Conservation (phyloP, 1,140 invertebrate genomes). For the Aleiodes sp. region DNA sequence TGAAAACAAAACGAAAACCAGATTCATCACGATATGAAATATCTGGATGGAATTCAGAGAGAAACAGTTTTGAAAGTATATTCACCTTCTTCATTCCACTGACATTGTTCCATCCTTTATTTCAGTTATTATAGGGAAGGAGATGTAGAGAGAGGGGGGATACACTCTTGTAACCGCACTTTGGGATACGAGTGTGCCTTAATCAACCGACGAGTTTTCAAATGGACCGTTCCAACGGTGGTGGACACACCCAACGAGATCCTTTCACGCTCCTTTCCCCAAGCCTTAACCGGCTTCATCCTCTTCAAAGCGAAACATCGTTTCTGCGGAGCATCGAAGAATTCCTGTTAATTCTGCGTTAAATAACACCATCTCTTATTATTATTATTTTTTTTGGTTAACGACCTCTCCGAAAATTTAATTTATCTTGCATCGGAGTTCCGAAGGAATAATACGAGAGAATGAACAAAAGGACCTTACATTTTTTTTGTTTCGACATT, state of each 20-base stretch:
- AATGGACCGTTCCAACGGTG: conserved; percentile 32
- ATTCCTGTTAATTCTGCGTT: not conserved
- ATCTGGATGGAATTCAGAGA: too few relatives aligned
- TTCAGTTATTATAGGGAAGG: conserved; percentile 23
- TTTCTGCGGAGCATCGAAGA: not conserved
- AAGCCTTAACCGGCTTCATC: conserved; percentile 24
- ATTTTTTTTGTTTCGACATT: too few relatives aligned
- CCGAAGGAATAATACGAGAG: too few relatives aligned
- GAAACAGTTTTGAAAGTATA: not conserved
- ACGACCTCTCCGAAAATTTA: not conserved
- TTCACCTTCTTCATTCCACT: too few relatives aligned
- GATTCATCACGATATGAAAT: not conserved
- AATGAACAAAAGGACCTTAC: too few relatives aligned
- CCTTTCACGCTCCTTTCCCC: conserved; percentile 49
- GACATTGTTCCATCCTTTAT: too few relatives aligned
- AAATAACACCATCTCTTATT: too few relatives aligned
- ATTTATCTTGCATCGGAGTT: too few relatives aligned
- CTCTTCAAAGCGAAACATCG: not conserved
- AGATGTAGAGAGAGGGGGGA: conserved; percentile 32
- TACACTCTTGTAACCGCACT: conserved; percentile 39
- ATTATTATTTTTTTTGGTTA: not conserved
- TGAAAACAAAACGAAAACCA: conserved; percentile 1
- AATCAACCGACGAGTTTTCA: conserved; percentile 51
- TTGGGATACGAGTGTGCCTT: conserved; percentile 37
- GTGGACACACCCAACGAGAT: conserved; percentile 48